phyloP scores from a whole-genome alignment of 2,797 vertebrate species.

The Parambassis ranga region DNA sequence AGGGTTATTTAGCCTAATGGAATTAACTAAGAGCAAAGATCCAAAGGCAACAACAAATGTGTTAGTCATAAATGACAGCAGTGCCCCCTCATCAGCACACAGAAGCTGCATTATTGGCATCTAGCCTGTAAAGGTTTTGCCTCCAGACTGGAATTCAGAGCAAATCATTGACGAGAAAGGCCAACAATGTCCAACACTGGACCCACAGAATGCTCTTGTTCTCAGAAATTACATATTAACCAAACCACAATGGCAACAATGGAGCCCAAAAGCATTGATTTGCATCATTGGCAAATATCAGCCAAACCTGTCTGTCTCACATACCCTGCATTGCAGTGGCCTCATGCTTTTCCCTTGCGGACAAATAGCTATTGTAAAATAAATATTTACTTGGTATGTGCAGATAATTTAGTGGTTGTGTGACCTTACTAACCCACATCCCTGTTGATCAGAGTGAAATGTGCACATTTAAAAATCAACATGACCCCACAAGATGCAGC shows the following conservation, averaged over 20 bases:
- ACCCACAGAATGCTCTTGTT: conserved; percentile 26
- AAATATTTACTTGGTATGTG: conserved; percentile 27
- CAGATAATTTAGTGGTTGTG: background rate
- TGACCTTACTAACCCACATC: conserved; percentile 14
- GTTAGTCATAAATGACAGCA: background rate
- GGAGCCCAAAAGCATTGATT: conserved; percentile 24
- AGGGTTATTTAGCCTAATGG: background rate
- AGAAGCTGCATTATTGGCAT: background rate
- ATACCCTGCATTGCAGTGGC: background rate
- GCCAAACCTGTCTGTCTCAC: background rate
- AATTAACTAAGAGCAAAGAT: background rate
- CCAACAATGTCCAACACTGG: background rate
- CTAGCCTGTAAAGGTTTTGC: conserved; percentile 6
- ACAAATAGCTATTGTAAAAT: conserved; percentile 9
- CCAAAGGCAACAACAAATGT: too few relatives aligned
- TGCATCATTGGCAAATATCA: conserved; percentile 21
- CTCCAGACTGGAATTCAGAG: conserved; percentile 43
- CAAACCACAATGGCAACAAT: conserved; percentile 39
- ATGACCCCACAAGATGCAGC: background rate
- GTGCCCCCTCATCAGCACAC: background rate
- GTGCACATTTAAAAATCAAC: background rate
- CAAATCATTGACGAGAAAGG: conserved; percentile 68
- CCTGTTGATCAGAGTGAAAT: conserved; percentile 4
- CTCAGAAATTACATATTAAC: conserved; percentile 73
- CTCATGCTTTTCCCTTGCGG: background rate